These are phyloP conservation scores for Brachyopa scutellaris DNA, from an alignment of 2,888 invertebrate genomes.

Conservation along the genomic window DNA sequence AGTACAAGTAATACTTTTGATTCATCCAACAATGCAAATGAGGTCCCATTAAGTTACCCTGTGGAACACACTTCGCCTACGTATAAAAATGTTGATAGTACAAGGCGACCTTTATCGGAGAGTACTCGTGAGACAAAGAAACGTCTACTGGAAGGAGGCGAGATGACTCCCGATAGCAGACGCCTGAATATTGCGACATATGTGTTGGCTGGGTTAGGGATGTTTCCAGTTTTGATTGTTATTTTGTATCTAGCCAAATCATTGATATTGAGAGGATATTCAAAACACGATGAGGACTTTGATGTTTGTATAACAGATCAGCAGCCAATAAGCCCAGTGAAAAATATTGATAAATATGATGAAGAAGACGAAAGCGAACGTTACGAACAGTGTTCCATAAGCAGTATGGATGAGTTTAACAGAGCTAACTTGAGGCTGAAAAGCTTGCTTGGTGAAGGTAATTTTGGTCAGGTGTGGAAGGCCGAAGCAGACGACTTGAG, in stretches of 20 bases:
- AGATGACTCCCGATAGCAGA: conserved; percentile 84
- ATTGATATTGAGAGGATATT: conserved; percentile 82
- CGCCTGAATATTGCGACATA: conserved; percentile 85
- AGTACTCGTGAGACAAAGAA: conserved; percentile 73
- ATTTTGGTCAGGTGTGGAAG: conserved; percentile 94
- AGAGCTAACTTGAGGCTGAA: conserved; percentile 89
- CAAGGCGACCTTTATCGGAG: background rate
- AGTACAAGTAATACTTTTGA: conserved; percentile 42
- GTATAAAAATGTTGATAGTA: background rate
- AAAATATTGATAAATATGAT: conserved; percentile 77
- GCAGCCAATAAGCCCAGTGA: conserved; percentile 81
- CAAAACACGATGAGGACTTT: conserved; percentile 83
- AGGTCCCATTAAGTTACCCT: background rate
- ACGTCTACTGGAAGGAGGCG: conserved; percentile 79
- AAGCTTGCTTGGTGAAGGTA: conserved; percentile 91
- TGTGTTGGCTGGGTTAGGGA: conserved; percentile 85
- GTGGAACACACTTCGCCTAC: background rate
- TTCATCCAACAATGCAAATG: background rate
- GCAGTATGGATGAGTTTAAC: conserved; percentile 86
- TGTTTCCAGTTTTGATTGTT: conserved; percentile 84
- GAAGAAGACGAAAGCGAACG: conserved; percentile 51
- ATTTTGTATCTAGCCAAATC: conserved; percentile 84
- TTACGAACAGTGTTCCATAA: conserved; percentile 79
- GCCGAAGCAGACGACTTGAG: conserved; percentile 91
- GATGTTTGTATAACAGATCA: conserved; percentile 85